Conservation (phyloP, 2,888 invertebrate genomes). For the Syrphus vitripennis region DNA sequence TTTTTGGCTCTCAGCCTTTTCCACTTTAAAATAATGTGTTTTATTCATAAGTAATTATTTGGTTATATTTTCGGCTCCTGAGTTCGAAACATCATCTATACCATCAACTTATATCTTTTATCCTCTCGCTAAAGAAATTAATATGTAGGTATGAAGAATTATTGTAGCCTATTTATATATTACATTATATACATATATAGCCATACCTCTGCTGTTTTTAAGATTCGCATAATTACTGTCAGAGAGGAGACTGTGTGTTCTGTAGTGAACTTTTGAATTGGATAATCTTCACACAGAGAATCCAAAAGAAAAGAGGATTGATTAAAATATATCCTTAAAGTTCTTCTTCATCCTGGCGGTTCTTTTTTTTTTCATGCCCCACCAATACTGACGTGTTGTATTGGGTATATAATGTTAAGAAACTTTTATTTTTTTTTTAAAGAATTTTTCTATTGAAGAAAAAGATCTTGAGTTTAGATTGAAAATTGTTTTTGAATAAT, state of each 20-base stretch:
- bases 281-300: conserved; percentile 44
- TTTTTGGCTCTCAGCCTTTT: too few species aligned
- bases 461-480: neutral
- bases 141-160: neutral
- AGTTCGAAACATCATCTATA: too few species aligned
- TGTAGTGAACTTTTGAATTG: conserved; percentile 29
- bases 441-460: neutral
- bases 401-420: neutral
- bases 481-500: neutral
- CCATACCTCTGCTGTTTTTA: too few species aligned
- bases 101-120: neutral
- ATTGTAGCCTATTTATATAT: conserved; percentile 22
- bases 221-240: conserved; percentile 51
- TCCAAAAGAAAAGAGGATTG: conserved; percentile 44
- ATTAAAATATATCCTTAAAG: conserved; percentile 35
- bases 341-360: neutral
- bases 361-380: neutral
- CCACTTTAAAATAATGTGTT: too few species aligned
- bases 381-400: neutral
- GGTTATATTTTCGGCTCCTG: too few species aligned
- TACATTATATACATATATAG: neutral
- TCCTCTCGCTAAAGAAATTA: neutral
- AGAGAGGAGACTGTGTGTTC: too few species aligned
- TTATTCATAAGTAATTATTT: too few species aligned
- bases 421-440: neutral